Conservation (phyloP, 2,888 invertebrate genomes). For the Hypomecis punctinalis region DNA sequence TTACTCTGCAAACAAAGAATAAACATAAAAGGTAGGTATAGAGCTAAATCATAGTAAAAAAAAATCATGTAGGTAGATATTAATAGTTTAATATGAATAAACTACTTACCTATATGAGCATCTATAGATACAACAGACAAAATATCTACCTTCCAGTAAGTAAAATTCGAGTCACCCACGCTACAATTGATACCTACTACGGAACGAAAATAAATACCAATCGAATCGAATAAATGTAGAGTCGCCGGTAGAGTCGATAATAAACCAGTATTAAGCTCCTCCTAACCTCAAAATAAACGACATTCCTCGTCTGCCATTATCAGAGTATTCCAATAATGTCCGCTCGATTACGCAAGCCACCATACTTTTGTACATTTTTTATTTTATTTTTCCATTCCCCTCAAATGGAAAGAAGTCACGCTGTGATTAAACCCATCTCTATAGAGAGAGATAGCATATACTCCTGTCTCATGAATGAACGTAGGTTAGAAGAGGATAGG, state of each 20-base stretch:
- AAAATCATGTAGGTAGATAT: too few relatives aligned
- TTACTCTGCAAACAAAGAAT: too few relatives aligned
- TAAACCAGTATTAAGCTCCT: constrained; percentile 33
- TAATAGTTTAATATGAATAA: neutral
- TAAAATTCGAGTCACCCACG: constrained; percentile 7
- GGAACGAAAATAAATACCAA: constrained; percentile 28
- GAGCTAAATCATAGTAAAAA: too few relatives aligned
- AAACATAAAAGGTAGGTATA: too few relatives aligned
- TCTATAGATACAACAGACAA: neutral
- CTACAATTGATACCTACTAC: constrained; percentile 10
- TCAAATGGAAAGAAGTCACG: constrained; percentile 72
- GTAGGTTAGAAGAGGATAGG: constrained; percentile 59
- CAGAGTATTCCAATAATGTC: constrained; percentile 54
- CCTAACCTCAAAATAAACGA: constrained; percentile 32
- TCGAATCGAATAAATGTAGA: constrained; percentile 14
- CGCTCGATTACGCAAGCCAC: constrained; percentile 51
- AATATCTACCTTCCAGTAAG: neutral
- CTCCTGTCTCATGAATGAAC: constrained; percentile 51
- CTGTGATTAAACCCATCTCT: constrained; percentile 59
- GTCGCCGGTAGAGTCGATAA: constrained; percentile 17
- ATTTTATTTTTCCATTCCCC: constrained; percentile 67
- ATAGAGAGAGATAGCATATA: constrained; percentile 58
- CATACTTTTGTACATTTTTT: constrained; percentile 54
- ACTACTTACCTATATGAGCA: neutral
- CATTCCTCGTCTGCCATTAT: constrained; percentile 51